These are phyloP conservation scores for Pelodiscus sinensis DNA, from an alignment of 2,113 vertebrate genomes.

Conservation along the genomic window DNA sequence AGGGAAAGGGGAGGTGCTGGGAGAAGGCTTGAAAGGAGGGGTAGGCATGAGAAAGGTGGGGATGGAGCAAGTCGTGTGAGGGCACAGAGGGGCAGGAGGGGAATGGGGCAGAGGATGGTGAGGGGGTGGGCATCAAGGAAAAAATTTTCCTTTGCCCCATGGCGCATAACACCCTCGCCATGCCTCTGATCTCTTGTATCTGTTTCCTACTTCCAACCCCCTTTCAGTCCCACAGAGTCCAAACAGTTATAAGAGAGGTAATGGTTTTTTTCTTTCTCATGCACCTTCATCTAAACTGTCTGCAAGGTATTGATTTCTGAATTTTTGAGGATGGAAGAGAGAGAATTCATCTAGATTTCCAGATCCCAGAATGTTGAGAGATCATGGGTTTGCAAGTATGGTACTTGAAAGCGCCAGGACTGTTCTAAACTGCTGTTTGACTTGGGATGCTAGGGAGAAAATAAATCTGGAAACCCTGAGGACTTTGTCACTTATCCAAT, in stretches of 20 bases:
- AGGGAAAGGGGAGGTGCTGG: no score
- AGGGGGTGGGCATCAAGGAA: no score
- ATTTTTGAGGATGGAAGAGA: neutral
- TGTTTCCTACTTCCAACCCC: neutral
- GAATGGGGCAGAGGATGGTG: no score
- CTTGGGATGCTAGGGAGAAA: neutral
- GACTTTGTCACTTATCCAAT: neutral
- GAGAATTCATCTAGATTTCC: neutral
- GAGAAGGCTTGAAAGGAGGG: no score
- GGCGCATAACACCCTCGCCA: no score
- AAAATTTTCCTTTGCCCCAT: no score
- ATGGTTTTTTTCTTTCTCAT: neutral
- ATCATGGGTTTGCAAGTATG: neutral
- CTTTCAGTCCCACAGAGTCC: neutral
- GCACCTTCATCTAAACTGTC: neutral
- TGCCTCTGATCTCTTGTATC: no score
- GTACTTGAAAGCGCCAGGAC: neutral
- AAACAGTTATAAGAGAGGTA: neutral
- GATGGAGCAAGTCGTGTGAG: no score
- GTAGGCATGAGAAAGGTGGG: no score
- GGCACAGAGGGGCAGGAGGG: no score
- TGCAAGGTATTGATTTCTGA: neutral
- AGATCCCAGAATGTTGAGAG: neutral
- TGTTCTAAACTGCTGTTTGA: neutral
- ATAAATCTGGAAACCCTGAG: neutral